Conservation (phyloP, 2,797 vertebrate species). For the Hydrocynus forskahlii region DNA sequence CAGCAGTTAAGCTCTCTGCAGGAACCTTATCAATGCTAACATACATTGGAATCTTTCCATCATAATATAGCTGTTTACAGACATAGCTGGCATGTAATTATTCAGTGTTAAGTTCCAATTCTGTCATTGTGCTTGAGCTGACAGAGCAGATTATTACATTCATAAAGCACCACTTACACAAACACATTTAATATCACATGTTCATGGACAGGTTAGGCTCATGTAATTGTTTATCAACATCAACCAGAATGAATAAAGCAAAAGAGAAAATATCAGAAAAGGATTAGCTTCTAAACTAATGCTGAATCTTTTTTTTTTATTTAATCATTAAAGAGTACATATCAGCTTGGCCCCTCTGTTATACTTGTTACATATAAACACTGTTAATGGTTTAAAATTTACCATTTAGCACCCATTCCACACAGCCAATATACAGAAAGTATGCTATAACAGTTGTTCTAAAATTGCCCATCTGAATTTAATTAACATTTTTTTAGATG, state of each 20-base stretch:
- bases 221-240: background rate
- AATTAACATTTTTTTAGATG: no score
- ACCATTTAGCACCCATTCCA: no score
- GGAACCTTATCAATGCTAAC: background rate
- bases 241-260: background rate
- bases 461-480: no score
- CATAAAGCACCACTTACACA: background rate
- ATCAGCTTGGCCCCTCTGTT: no score
- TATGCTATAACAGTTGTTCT: no score
- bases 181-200: background rate
- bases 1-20: background rate
- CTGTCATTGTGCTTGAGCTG: background rate
- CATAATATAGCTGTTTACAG: background rate
- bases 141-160: background rate
- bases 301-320: no score
- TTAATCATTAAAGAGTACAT: no score
- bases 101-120: background rate
- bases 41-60: background rate
- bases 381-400: no score
- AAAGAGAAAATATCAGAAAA: background rate
- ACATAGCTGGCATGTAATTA: background rate
- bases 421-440: no score
- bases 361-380: no score
- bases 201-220: background rate
- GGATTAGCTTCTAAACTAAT: background rate